Percentiles rank a stretch among this genome's conserved stretches.
Conservation (phyloP, 64 coral and sea anemone species). For the Stichodactyla mertensii region DNA sequence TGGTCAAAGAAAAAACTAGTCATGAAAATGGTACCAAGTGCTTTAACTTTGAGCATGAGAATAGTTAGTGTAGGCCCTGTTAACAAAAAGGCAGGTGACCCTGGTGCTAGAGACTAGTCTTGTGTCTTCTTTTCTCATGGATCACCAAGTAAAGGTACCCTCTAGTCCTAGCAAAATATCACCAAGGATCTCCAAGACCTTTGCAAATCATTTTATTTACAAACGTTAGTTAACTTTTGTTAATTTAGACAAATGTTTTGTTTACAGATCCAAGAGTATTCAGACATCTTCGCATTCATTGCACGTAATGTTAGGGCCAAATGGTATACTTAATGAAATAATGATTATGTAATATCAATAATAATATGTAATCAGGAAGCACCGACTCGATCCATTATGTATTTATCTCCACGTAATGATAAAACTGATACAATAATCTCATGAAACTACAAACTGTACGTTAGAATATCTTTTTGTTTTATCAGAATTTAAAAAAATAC, state of each 20-base stretch:
- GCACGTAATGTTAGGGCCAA: constrained; percentile 52
- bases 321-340: constrained; percentile 34
- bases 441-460: too few species aligned
- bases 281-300: constrained; percentile 74
- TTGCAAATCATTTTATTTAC: too few species aligned
- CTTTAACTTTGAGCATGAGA: background rate
- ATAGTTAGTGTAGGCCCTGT: background rate
- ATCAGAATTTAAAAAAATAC: too few species aligned
- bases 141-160: too few species aligned
- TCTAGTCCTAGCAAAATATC: too few species aligned
- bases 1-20: background rate
- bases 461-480: too few species aligned
- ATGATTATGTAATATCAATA: too few species aligned
- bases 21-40: background rate
- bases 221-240: background rate
- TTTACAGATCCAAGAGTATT: constrained; percentile 80
- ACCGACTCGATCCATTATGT: background rate
- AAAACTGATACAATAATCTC: background rate
- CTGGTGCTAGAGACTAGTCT: too few species aligned
- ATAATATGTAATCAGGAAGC: background rate
- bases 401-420: background rate
- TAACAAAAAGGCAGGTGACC: too few species aligned
- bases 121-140: too few species aligned
- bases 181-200: too few species aligned
- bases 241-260: background rate